phyloP scores from a whole-genome alignment of 1,140 invertebrate genomes.

The Halyomorpha halys region DNA sequence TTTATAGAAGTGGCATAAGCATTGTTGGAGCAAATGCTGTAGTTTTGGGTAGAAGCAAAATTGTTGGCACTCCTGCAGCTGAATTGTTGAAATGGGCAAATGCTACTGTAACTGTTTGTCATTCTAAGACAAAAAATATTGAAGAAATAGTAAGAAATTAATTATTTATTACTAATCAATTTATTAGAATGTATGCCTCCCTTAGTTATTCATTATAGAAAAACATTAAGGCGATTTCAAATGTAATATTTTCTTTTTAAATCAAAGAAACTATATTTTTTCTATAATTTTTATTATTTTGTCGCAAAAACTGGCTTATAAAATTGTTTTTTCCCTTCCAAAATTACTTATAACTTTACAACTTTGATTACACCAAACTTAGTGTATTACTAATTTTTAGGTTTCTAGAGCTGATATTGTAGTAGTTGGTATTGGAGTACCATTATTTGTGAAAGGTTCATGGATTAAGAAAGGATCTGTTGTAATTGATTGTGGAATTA shows the following conservation, averaged over 20 bases:
- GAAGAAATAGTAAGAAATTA: conserved; percentile 52
- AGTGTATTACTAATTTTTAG: too few relatives aligned
- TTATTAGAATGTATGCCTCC: too few relatives aligned
- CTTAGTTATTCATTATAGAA: too few relatives aligned
- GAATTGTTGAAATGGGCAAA: conserved; percentile 93
- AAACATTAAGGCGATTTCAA: too few relatives aligned
- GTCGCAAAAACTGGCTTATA: not conserved
- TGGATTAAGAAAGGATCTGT: conserved; percentile 98
- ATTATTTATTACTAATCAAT: too few relatives aligned
- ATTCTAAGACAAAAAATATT: conserved; percentile 84
- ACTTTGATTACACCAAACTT: too few relatives aligned
- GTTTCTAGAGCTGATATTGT: conserved; percentile 80
- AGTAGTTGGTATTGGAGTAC: conserved; percentile 86
- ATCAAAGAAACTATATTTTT: not conserved
- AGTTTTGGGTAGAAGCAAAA: conserved; percentile 92
- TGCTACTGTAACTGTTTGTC: conserved; percentile 93
- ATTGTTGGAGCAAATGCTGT: conserved; percentile 82
- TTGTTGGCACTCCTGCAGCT: conserved; percentile 90
- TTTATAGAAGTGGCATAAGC: conserved; percentile 52
- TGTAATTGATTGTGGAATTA: conserved; percentile 99
- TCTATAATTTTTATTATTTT: conserved; percentile 28
- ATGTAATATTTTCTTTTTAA: not conserved
- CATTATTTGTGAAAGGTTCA: conserved; percentile 83
- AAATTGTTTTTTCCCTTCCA: not conserved
- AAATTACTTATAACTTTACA: too few relatives aligned